Evolutionary conservation across 2,888 invertebrate species (phyloP).

Genomic region (Nomada fabriciana): DNA sequence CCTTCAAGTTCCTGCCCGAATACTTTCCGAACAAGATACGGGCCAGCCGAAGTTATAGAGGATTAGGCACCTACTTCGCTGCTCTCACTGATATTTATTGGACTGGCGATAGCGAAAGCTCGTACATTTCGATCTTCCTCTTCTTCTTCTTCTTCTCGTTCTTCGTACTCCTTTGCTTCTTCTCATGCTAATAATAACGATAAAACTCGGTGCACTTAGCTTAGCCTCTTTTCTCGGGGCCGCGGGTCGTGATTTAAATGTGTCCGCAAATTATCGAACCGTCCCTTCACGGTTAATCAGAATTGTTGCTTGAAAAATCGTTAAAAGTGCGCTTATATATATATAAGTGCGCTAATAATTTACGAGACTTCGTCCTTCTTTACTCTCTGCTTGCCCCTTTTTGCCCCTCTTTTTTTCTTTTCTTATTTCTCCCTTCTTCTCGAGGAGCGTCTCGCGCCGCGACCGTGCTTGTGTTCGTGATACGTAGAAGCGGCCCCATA

Average conservation of each 20-base stretch:
- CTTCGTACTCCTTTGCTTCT: not conserved
- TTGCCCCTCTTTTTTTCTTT: constrained; percentile 5
- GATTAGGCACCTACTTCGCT: constrained; percentile 45
- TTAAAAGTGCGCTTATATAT: constrained; percentile 25
- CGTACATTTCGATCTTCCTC: constrained; percentile 16
- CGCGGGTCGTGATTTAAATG: constrained; percentile 47
- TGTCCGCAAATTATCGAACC: constrained; percentile 51
- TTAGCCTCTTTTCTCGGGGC: not conserved
- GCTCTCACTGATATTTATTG: constrained; percentile 39
- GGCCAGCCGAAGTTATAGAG: constrained; percentile 35
- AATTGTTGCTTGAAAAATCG: constrained; percentile 58
- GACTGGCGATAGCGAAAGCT: constrained; percentile 38
- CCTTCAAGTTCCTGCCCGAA: constrained; percentile 31
- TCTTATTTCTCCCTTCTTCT: not conserved
- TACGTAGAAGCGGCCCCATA: constrained; percentile 64
- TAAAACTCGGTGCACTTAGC: constrained; percentile 34
- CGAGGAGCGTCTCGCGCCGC: not conserved
- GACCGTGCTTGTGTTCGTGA: constrained; percentile 45
- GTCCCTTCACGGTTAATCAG: constrained; percentile 58
- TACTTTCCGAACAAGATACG: constrained; percentile 33
- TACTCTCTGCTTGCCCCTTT: not conserved
- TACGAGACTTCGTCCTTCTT: constrained; percentile 17
- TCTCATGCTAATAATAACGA: constrained; percentile 30
- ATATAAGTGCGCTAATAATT: constrained; percentile 32
- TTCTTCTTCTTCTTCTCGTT: not conserved